phyloP scores from a whole-genome alignment of 2,113 vertebrate species.

The Puntigrus tetrazona region DNA sequence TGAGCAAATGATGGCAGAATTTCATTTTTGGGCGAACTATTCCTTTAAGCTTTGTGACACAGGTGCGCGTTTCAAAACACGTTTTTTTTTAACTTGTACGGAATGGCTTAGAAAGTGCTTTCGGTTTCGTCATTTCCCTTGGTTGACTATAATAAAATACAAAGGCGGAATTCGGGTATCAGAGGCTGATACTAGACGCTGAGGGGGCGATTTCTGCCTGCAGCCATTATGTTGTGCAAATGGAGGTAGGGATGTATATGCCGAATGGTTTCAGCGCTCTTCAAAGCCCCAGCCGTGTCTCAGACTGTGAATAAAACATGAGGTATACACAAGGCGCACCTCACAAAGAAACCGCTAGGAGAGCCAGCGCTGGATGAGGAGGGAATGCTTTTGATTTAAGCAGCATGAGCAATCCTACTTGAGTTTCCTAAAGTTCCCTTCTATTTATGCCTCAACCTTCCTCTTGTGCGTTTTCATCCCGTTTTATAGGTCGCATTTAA shows the following conservation, averaged over 20 bases:
- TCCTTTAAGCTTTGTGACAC: conserved; percentile 54
- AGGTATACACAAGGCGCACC: conserved; percentile 61
- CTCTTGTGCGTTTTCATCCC: background rate
- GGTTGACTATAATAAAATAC: background rate
- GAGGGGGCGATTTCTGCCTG: conserved; percentile 2
- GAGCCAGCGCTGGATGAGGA: conserved; percentile 65
- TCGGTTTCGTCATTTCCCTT: background rate
- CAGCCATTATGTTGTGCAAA: conserved; percentile 61
- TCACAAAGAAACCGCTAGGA: conserved; percentile 59
- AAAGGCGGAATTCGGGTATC: conserved; percentile 5
- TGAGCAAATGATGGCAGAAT: no score
- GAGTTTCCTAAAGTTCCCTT: conserved; percentile 57
- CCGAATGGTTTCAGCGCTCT: conserved; percentile 65
- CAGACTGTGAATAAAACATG: conserved; percentile 78
- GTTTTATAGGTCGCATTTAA: conserved; percentile 11
- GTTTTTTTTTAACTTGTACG: conserved; percentile 51
- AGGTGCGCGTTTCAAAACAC: conserved; percentile 55
- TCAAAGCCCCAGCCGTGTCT: conserved; percentile 72
- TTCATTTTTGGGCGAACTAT: no score
- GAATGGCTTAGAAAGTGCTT: background rate
- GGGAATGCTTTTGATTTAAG: conserved; percentile 70
- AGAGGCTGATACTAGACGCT: background rate
- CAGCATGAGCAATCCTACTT: conserved; percentile 61
- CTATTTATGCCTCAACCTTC: conserved; percentile 31
- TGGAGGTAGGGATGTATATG: conserved; percentile 61